These are phyloP conservation scores for Discoglossus pictus DNA, from an alignment of 2,797 vertebrate genomes.

Conservation along the genomic window DNA sequence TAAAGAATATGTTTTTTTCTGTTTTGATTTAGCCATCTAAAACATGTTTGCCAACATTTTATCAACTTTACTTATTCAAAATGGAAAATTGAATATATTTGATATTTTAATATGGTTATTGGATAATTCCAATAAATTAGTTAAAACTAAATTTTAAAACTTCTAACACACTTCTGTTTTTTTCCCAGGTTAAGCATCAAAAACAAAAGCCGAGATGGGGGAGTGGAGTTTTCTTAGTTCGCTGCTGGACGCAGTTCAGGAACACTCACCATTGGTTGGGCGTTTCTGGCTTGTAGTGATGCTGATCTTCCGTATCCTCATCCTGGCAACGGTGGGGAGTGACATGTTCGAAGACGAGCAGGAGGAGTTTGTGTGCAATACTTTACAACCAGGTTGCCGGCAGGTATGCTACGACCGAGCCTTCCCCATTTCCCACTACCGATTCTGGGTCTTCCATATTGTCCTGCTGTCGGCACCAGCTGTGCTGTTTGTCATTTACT, in stretches of 20 bases:
- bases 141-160: too few relatives aligned
- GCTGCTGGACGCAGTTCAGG: constrained; percentile 80
- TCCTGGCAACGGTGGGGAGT: constrained; percentile 87
- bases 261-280: constrained; percentile 86
- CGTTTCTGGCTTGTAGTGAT: constrained; percentile 90
- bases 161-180: constrained; percentile 2
- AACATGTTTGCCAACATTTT: too few relatives aligned
- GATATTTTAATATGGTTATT: too few relatives aligned
- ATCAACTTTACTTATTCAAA: too few relatives aligned
- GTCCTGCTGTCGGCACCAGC: constrained; percentile 87
- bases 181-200: constrained; percentile 7
- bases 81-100: too few relatives aligned
- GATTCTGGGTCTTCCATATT: constrained; percentile 94
- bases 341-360: constrained; percentile 91
- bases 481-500: constrained; percentile 83
- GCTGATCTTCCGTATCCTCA: constrained; percentile 88
- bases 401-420: constrained; percentile 88
- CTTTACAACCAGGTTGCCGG: constrained; percentile 88
- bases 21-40: too few relatives aligned
- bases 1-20: too few relatives aligned
- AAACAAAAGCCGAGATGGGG: constrained; percentile 68
- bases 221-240: constrained; percentile 84
- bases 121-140: too few relatives aligned
- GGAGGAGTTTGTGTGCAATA: constrained; percentile 90
- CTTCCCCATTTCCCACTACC: constrained; percentile 92